Evolutionary conservation across 2,797 vertebrate species (phyloP).

Genomic region (Sternarchorhynchus goeldii): DNA sequence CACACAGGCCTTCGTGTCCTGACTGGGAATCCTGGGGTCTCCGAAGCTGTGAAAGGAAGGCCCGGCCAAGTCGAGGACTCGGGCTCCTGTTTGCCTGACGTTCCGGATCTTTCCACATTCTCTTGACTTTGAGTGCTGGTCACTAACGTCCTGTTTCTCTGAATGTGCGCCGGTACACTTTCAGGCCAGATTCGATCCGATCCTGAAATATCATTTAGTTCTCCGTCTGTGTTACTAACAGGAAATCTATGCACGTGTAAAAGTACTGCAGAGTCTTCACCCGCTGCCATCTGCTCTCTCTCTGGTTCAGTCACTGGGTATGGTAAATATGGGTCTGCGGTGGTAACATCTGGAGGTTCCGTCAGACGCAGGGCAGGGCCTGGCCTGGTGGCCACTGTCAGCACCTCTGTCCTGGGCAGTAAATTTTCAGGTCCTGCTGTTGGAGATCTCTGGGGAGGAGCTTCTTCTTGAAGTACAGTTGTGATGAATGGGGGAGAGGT

Average conservation of each 20-base stretch:
- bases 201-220: constrained; percentile 6
- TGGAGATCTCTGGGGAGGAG: neutral
- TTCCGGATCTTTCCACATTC: constrained; percentile 6
- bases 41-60: neutral
- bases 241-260: neutral
- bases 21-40: neutral
- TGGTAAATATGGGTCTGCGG: neutral
- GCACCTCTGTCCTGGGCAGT: neutral
- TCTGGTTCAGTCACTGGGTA: neutral
- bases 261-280: neutral
- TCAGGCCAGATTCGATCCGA: neutral
- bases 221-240: neutral
- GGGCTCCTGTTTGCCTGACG: neutral
- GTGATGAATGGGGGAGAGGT: neutral
- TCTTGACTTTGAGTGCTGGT: constrained; percentile 4
- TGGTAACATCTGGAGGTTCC: neutral
- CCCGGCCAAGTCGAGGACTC: neutral
- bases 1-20: constrained; percentile 60
- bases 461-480: neutral
- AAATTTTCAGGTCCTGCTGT: neutral
- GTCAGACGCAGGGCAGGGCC: constrained; percentile 3
- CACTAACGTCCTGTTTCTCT: neutral
- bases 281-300: neutral
- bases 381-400: constrained; percentile 11
- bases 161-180: neutral